These are phyloP conservation scores for Sympetrum striolatum DNA, from an alignment of 2,888 invertebrate species.

Conservation along the genomic window DNA sequence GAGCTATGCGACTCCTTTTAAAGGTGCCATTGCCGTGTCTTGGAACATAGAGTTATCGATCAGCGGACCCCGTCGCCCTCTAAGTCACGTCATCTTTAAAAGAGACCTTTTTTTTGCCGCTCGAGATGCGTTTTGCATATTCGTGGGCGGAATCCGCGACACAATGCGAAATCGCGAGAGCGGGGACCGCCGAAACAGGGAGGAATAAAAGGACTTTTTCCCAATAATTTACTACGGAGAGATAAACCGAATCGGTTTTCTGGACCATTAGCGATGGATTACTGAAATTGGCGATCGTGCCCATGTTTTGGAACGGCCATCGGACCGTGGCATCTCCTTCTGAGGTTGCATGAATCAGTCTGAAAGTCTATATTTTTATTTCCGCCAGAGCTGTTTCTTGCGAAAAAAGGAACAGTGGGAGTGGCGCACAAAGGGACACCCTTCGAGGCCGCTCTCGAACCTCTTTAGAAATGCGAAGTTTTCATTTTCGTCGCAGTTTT, in stretches of 20 bases:
- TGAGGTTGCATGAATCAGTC: background rate
- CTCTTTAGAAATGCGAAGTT: background rate
- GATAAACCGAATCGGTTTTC: background rate
- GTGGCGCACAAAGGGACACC: background rate
- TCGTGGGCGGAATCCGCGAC: background rate
- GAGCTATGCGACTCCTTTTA: too few species aligned
- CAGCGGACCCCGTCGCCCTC: background rate
- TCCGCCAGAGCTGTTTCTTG: background rate
- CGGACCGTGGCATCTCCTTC: background rate
- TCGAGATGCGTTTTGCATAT: background rate
- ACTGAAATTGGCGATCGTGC: background rate
- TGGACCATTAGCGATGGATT: background rate
- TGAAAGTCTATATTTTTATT: background rate
- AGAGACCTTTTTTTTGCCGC: background rate
- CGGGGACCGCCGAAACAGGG: too few species aligned
- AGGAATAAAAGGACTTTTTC: too few species aligned
- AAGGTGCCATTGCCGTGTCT: background rate
- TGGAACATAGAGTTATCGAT: slow-evolving; percentile 27
- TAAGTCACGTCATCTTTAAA: background rate
- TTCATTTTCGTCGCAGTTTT: background rate
- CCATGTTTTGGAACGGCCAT: background rate
- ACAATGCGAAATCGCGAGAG: too few species aligned
- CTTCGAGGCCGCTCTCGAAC: background rate
- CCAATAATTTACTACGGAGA: too few species aligned
- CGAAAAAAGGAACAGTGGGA: background rate